Evolutionary conservation across 2,888 invertebrate genomes (phyloP), one percentile per base, ranked within the genome.

Genomic region (Unio delphinus): DNA sequence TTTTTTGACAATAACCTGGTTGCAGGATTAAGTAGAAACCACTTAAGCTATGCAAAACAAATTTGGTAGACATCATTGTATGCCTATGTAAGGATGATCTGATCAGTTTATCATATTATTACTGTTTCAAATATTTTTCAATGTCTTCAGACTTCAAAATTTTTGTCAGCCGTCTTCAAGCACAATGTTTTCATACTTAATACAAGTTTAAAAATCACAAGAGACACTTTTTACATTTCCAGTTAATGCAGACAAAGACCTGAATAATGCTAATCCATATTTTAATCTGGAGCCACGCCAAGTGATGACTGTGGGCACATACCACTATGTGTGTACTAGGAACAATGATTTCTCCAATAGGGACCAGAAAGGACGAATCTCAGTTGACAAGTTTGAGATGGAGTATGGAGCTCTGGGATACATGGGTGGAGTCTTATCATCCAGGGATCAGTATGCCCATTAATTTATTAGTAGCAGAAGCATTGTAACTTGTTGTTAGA

Each of bases 341-440:
- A 90, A 90, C 80, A 90, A 90, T 74, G 86, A 89, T 78, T 90
- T 90, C 80, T 86, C 89, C 7, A 90, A 89, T 72, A 76, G 90
- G 20, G 88, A 88, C 71, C 90, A 90, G 83, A 90, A 90, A 73
- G 90, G 87, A 1, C 75, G 85, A 45, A 71, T 90, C 20, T 78
- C 84, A 28, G 84, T 84, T 4, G 68, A 74, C 18, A 68, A 76
- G 3, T 70, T 72, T 66, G 75, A 72, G 0, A 70, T 80, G 7
- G 73, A 61, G 11, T 72, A 78, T 17, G 65, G 74, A 8, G 78
- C 82, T 28, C 80, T 89, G 59, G 89, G 89, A 15, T 82, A 80
- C 70, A 84, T 82, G 67, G 89, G 89, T 23, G 89, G 89, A 30
- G 73, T 76, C 11, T 15, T 45, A 15, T 15, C 45, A 45, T 45